Evolutionary conservation across 2,888 invertebrate species (phyloP), one percentile per base, ranked within the genome.

Genomic region (Andrena hattorfiana): DNA sequence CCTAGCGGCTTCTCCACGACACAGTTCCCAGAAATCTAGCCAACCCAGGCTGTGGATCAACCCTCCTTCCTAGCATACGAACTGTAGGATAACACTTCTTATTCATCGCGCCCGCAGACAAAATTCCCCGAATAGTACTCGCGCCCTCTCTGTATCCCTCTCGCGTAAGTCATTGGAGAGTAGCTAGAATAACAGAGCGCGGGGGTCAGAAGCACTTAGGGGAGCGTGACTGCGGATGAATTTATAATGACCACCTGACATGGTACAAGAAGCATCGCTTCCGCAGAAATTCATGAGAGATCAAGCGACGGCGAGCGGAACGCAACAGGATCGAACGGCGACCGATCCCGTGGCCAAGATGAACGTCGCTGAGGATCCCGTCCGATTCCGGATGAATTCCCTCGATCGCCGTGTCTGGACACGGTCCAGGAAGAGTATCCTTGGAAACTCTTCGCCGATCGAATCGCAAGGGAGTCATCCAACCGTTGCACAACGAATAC

Each of bases 241-340:
- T 86, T 86, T 83, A 86, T 85, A 85, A 85, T 85, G 75, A 83
- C 71, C 78, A 30, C 28, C 28, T 8, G 78, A 73, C 75, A 51
- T 67, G 77, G 71, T 68, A 68, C 76, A 70, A 72, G 84, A 76
- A 26, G 64, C 82, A 82, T 70, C 62, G 78, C 82, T 78, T 82
- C 75, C 82, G 72, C 69, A 76, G 82, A 82, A 82, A 76, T 78
- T 75, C 78, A 66, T 59, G 74, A 64, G 74, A 74, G 77, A 77
- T 71, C 51, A 77, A 66, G 69, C 74, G 23, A 66, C 69, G 66
- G 23, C 51, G 63, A 30, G 54, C 59, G 49, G 77, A 74, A 75
- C 71, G 80, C 76, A 76, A 72, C 66, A 35, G 63, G 73, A 73
- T 71, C 76, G 49, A 66, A 28, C 54, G 23, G 16, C 59, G 30